These are phyloP conservation scores for Turritopsis rubra DNA, from an alignment of 30 jellyfish, hydroid and myxozoan genomes.

Conservation along the genomic window DNA sequence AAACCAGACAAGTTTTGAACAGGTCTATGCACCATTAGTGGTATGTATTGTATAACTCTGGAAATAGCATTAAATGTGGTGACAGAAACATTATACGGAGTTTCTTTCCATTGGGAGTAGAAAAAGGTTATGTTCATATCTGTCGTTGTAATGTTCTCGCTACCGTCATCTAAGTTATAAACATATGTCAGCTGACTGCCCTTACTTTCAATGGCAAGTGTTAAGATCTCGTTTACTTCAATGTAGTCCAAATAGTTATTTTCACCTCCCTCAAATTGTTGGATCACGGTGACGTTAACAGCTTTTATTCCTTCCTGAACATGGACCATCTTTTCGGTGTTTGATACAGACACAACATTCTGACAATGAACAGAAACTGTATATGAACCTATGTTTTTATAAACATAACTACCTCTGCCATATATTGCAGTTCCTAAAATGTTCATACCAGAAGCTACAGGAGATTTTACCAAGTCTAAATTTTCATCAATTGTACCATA, in stretches of 20 bases:
- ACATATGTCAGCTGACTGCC: neutral
- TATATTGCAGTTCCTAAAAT: slow-evolving; percentile 7
- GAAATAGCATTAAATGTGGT: slow-evolving; percentile 45
- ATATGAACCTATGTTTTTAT: neutral
- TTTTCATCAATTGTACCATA: neutral
- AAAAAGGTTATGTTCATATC: neutral
- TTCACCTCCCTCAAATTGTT: neutral
- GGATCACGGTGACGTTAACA: neutral
- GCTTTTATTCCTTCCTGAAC: neutral
- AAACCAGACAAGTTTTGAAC: slow-evolving; percentile 45
- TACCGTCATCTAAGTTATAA: slow-evolving; percentile 7
- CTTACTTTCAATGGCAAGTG: neutral
- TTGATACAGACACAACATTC: neutral
- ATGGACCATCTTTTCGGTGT: neutral
- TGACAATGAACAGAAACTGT: neutral
- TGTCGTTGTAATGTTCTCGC: neutral
- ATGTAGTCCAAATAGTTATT: neutral
- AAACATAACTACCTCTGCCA: neutral
- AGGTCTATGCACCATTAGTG: slow-evolving; percentile 48
- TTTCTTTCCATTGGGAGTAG: slow-evolving; percentile 7
- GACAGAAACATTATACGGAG: slow-evolving; percentile 13
- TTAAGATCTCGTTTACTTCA: neutral
- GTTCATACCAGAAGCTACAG: neutral
- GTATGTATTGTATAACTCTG: neutral
- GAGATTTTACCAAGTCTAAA: neutral